Conservation (phyloP, 2,113 vertebrate species). For the Nanorana parkeri region DNA sequence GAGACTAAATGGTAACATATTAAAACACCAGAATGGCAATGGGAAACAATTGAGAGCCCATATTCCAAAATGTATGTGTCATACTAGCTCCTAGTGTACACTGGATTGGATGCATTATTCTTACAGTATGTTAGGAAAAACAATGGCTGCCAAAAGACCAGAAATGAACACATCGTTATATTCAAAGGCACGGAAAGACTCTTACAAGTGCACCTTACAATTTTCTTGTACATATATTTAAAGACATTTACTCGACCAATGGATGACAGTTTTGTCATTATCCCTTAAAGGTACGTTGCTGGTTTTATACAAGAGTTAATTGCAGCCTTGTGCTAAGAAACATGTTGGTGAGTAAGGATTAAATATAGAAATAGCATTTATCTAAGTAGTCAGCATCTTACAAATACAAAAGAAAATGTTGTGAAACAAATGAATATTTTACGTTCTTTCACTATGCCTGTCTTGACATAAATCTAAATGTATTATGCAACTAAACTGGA, state of each 20-base stretch:
- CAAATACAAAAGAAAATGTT: slow-evolving; percentile 15
- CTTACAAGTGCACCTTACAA: background rate
- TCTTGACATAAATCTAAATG: slow-evolving; percentile 7
- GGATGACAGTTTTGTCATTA: slow-evolving; percentile 18
- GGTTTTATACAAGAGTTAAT: slow-evolving; percentile 1
- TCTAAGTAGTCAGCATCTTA: background rate
- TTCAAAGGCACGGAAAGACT: no score
- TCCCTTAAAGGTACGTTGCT: background rate
- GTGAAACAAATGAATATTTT: slow-evolving; percentile 35
- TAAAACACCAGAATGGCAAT: no score
- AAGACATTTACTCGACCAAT: background rate
- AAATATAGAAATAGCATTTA: slow-evolving; percentile 15
- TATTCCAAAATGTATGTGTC: no score
- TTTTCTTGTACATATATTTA: background rate
- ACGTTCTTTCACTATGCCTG: background rate
- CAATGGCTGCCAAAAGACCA: no score
- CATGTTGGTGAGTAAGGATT: slow-evolving; percentile 5
- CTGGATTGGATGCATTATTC: no score
- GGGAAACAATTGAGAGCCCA: no score
- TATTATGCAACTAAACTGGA: background rate
- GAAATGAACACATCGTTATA: no score
- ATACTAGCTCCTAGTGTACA: no score
- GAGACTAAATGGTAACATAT: no score
- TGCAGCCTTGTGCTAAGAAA: background rate
- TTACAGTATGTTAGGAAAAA: no score